Evolutionary conservation across 1,140 invertebrate genomes (phyloP), one percentile per base, ranked within the genome.

Genomic region (Leptopilina boulardi): DNA sequence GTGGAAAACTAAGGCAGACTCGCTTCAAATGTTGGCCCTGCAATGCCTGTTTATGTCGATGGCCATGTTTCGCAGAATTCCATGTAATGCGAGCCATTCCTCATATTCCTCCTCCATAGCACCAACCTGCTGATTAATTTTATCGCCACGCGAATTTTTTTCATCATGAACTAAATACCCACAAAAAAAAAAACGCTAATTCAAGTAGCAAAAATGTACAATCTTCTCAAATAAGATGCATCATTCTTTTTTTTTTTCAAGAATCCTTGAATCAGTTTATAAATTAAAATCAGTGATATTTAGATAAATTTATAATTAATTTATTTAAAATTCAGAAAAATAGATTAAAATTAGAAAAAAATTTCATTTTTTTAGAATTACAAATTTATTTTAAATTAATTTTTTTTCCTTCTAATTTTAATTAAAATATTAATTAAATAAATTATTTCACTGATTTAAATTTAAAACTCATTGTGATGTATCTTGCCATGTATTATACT

Each of bases 21-120:
- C 90, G 91, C 86, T 91, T 91, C 90, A 91, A 91, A 87, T 91
- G 91, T 83, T 91, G 89, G 90, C 84, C 89, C 88, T 91, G 91
- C 86, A 91, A 91, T 89, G 89, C 89, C 87, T 91, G 90, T 85
- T 87, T 91, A 80, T 91, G 90, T 80, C 89, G 90, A 75, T 91
- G 89, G 89, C 90, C 90, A 77, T 91, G 91, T 87, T 91, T 91
- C 85, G 87, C 88, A 77, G 90, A 91, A 83, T 91, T 88, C 86
- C 91, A 91, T 83, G 86, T 91, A 87, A 86, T 89, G 77, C 86
- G 88, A 80, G 86, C 88, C 77, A 91, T 91, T 76, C 89, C 90
- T 83, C 89, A 91, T 77, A 91, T 91, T 80, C 89, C 89, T 80
- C 89, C 89, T 84, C 89, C 89, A 87, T 91, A 91, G 89, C 90